phyloP scores from a whole-genome alignment of 2,888 invertebrate species.

The Trilocha varians region DNA sequence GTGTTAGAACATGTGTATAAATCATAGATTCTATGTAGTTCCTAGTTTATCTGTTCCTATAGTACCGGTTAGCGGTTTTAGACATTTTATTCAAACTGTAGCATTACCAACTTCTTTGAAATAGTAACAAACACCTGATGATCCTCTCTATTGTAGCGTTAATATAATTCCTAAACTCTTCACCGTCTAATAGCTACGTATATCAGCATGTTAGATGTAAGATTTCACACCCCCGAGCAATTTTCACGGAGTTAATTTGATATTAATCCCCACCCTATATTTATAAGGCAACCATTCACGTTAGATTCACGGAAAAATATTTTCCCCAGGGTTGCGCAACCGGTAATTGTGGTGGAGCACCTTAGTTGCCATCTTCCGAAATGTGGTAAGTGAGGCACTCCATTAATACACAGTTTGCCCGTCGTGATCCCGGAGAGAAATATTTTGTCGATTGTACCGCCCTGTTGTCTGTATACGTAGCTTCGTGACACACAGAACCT shows the following conservation, averaged over 20 bases:
- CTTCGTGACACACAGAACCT: conserved; percentile 52
- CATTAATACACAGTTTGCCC: conserved; percentile 70
- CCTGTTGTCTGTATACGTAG: conserved; percentile 55
- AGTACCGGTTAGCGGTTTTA: conserved; percentile 61
- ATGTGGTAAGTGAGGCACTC: conserved; percentile 74
- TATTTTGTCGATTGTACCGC: conserved; percentile 73
- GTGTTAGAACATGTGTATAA: conserved; percentile 48
- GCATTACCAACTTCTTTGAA: conserved; percentile 35
- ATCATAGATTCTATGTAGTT: conserved; percentile 43
- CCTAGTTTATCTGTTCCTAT: conserved; percentile 44
- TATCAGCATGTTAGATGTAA: conserved; percentile 59
- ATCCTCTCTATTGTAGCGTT: conserved; percentile 37
- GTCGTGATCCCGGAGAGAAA: conserved; percentile 73
- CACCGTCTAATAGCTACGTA: conserved; percentile 43
- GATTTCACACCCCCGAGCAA: conserved; percentile 48
- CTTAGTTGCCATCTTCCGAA: conserved; percentile 73
- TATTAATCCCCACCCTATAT: conserved; percentile 29
- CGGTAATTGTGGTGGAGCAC: conserved; percentile 74
- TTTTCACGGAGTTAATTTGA: conserved; percentile 47
- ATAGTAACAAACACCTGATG: conserved; percentile 36
- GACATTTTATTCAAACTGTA: conserved; percentile 50
- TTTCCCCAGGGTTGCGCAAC: conserved; percentile 74
- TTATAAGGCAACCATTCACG: conserved; percentile 66
- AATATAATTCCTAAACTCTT: conserved; percentile 29
- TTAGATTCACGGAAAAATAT: conserved; percentile 74